Percentiles rank a stretch among this genome's conserved stretches.
These are phyloP conservation scores for Brachionus rubens DNA, from an alignment of 1,140 invertebrate genomes.

Conservation along the genomic window DNA sequence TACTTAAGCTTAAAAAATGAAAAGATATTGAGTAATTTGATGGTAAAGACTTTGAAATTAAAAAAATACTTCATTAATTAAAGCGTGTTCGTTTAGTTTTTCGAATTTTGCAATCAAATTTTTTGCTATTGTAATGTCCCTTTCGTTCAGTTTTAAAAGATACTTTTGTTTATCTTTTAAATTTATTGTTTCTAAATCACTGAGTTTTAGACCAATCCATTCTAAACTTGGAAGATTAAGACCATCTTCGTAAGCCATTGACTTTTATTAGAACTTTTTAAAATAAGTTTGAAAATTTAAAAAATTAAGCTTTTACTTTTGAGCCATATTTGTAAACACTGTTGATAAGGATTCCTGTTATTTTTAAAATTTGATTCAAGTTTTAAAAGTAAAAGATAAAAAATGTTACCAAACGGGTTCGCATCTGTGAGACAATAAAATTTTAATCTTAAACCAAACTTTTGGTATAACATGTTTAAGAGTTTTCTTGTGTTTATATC, in stretches of 20 bases:
- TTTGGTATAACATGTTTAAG: conserved; percentile 4
- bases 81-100: not conserved
- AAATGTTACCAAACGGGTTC: conserved; percentile 32
- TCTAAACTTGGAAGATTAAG: conserved; percentile 16
- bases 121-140: conserved; percentile 10
- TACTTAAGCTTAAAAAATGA: not conserved
- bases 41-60: not conserved
- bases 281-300: not conserved
- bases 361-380: not conserved
- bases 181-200: not conserved
- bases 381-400: not conserved
- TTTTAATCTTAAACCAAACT: not conserved
- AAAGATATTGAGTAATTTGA: too few relatives aligned
- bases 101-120: conserved; percentile 6
- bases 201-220: conserved; percentile 38
- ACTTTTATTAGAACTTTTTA: not conserved
- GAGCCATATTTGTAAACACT: conserved; percentile 46
- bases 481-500: conserved; percentile 26
- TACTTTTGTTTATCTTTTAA: not conserved
- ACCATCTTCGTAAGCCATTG: not conserved
- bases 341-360: not conserved
- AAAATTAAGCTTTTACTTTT: not conserved
- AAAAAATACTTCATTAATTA: conserved; percentile 24
- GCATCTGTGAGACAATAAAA: conserved; percentile 43
- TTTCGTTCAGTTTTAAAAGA: not conserved